Evolutionary conservation across 2,888 invertebrate species (phyloP), one percentile per base, ranked within the genome.

Genomic region (Euzetes globulus): DNA sequence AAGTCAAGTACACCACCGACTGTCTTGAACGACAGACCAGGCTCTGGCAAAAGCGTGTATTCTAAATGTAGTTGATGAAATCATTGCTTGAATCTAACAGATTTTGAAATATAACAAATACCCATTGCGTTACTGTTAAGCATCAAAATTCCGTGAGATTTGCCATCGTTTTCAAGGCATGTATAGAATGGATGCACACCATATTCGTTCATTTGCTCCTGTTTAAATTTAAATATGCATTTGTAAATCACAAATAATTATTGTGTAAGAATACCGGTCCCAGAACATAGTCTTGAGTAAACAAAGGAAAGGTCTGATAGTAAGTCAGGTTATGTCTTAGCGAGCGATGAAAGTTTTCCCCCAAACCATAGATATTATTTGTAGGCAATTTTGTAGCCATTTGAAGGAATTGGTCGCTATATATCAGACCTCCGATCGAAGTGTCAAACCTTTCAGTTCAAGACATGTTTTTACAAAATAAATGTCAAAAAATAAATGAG

Each of bases 61-160:
- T 52, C 73, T 55, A 6, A 29, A 7, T 63, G 29, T n/a, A n/a
- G 13, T 1, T 2, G 22, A 55, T 25, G 11, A 13, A 17, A 7
- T 25, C 9, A 29, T 9, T 27, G 19, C 11, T 58, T 27, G 27
- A 58, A 27, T 27, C 22, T 15, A 27, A n/a, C n/a, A n/a, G n/a
- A 45, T 41, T 29, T 60, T 63, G 63, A 63, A 63, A 45, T 41
- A 15, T 3, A 33, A 75, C 13, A 27, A 55, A 92, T 85, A 81
- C 93, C 91, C 89, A 91, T 91, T 52, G 91, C 90, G 82, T 93
- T 91, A 79, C 91, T 90, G 81, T 92, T 93, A n/a, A 90, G 85
- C 2, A 92, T 85, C 63, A 91, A 86, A 27, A 91, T 88, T 17
- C 92, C 92, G 81, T 90, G 89, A 6, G 81, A 79, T 17, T 58